phyloP scores from a whole-genome alignment of 1,140 invertebrate genomes.

The Trichonephila clavata region DNA sequence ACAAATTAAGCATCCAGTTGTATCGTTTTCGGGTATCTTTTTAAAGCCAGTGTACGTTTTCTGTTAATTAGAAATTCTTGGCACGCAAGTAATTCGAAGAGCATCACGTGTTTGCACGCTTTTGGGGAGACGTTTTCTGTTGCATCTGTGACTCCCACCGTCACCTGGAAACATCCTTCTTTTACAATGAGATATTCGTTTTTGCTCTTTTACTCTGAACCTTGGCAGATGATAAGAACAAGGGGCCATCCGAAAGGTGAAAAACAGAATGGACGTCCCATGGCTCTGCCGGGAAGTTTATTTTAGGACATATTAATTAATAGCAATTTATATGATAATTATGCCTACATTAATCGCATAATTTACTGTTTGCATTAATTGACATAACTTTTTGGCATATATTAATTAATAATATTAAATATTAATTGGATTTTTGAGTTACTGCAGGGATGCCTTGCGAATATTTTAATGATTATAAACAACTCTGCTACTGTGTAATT shows the following conservation, averaged over 20 bases:
- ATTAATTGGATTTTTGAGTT: too few species aligned
- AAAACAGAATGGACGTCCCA: conserved; percentile 10
- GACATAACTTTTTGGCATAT: too few species aligned
- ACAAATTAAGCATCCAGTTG: conserved; percentile 64
- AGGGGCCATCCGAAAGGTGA: conserved; percentile 58
- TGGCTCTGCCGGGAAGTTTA: too few species aligned
- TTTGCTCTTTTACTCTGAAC: conserved; percentile 51
- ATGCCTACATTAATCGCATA: too few species aligned
- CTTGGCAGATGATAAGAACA: conserved; percentile 53
- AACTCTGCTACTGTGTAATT: too few species aligned
- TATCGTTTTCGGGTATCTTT: conserved; percentile 70
- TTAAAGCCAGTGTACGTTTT: conserved; percentile 70
- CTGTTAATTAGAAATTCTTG: conserved; percentile 76
- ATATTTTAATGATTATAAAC: too few species aligned
- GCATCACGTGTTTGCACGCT: conserved; percentile 67
- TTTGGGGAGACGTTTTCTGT: conserved; percentile 63
- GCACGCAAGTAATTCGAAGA: conserved; percentile 73
- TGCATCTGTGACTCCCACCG: conserved; percentile 69
- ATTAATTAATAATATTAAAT: too few species aligned
- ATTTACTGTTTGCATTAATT: too few species aligned
- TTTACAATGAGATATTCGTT: conserved; percentile 57
- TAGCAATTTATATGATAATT: too few species aligned
- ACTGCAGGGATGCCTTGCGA: too few species aligned
- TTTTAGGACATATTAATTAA: too few species aligned
- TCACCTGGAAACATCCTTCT: conserved; percentile 66